A percentile compares a stretch with the other conserved stretches of the same genome.
These are phyloP conservation scores for Paracentrotus lividus DNA, from an alignment of 53 echinoderm and acorn worm genomes.

Conservation along the genomic window DNA sequence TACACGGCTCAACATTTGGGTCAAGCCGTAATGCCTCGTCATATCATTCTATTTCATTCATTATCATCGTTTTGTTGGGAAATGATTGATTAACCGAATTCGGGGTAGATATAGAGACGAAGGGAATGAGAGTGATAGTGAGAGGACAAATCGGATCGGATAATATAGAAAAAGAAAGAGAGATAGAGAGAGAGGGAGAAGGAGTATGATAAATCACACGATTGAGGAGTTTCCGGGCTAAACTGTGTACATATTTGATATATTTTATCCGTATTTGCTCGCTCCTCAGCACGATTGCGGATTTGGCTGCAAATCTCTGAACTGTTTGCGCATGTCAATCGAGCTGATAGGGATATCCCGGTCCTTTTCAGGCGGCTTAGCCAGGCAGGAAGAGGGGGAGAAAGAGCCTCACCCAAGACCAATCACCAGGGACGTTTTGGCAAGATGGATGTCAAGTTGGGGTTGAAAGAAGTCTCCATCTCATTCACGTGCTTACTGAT, in stretches of 20 bases:
- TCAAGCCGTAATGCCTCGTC: not conserved
- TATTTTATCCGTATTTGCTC: constrained; percentile 50
- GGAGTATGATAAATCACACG: constrained; percentile 2
- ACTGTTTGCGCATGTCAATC: constrained; percentile 36
- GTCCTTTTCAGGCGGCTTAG: not conserved
- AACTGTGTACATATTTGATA: constrained; percentile 57
- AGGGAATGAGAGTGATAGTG: not conserved
- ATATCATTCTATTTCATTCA: not conserved
- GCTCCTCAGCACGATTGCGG: constrained; percentile 38
- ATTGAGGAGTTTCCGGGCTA: constrained; percentile 47
- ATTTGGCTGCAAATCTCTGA: constrained; percentile 35
- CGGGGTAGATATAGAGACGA: not conserved
- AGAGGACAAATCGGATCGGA: not conserved
- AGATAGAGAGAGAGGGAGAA: not conserved
- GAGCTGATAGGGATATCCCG: constrained; percentile 38
- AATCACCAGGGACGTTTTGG: not conserved
- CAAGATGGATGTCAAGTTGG: not conserved
- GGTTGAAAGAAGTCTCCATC: not conserved
- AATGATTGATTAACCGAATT: constrained; percentile 4
- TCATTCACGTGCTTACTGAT: not conserved
- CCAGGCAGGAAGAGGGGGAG: not conserved
- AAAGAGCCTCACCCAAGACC: not conserved
- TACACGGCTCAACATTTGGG: not conserved
- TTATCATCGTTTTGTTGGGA: not conserved
- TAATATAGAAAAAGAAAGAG: not conserved